These are phyloP conservation scores for Allobates femoralis DNA, from an alignment of 2,797 vertebrate species.

Conservation along the genomic window DNA sequence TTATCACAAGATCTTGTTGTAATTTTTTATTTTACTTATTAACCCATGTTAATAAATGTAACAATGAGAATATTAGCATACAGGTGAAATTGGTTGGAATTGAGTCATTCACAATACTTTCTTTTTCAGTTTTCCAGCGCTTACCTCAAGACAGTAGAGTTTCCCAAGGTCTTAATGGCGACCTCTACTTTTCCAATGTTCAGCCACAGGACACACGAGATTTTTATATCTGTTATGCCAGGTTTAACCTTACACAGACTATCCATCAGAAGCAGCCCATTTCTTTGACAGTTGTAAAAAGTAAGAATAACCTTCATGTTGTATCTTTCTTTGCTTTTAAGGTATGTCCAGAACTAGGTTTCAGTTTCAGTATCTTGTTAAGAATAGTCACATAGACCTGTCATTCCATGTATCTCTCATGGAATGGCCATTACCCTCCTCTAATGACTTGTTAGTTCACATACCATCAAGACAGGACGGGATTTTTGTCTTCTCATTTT, in stretches of 20 bases:
- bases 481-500: too few relatives aligned
- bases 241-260: slow-evolving; percentile 97
- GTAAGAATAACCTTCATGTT: slow-evolving; percentile 73
- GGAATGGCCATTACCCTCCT: too few relatives aligned
- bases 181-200: slow-evolving; percentile 97
- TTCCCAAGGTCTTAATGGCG: slow-evolving; percentile 95
- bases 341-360: too few relatives aligned
- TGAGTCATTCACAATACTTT: neutral
- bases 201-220: slow-evolving; percentile 86
- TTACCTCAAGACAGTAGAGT: slow-evolving; percentile 90
- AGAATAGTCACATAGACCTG: too few relatives aligned
- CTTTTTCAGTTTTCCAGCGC: slow-evolving; percentile 88
- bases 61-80: neutral
- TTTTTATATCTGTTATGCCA: slow-evolving; percentile 98
- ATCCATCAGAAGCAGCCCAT: slow-evolving; percentile 99
- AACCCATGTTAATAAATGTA: neutral
- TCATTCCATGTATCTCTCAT: too few relatives aligned
- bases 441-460: too few relatives aligned
- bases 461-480: too few relatives aligned
- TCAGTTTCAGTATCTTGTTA: too few relatives aligned
- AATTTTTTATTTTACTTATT: neutral
- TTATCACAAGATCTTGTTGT: neutral
- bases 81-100: neutral
- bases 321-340: neutral
- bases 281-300: slow-evolving; percentile 88